Conservation (phyloP, 2,888 invertebrate species). For the Clusia tigrina region DNA sequence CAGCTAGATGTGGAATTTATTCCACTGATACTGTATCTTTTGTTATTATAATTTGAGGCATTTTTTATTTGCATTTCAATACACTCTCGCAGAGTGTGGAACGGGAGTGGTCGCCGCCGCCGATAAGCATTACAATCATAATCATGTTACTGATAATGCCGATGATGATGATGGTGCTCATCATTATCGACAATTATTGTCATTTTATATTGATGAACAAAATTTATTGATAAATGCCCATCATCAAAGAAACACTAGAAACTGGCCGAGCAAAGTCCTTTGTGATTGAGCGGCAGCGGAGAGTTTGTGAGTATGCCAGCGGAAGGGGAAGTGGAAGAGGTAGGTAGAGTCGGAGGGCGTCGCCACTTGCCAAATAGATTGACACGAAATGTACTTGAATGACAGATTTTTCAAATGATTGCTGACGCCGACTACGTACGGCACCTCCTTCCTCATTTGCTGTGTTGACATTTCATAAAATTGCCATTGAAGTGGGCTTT, state of each 20-base stretch:
- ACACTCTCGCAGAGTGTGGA: no score
- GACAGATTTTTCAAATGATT: not conserved
- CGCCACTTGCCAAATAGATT: not conserved
- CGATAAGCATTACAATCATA: no score
- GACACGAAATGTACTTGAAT: not conserved
- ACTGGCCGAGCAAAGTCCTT: no score
- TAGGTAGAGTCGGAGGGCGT: no score
- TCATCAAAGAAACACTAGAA: not conserved
- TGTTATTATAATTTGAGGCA: not conserved
- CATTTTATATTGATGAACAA: not conserved
- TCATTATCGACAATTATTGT: not conserved
- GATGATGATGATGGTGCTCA: no score
- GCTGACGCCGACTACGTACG: not conserved
- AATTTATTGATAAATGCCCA: not conserved
- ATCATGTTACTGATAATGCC: no score
- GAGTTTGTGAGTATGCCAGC: no score
- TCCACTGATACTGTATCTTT: not conserved
- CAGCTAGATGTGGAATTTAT: not conserved
- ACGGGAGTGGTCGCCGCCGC: not conserved
- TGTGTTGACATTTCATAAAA: not conserved
- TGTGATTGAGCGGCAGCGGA: no score
- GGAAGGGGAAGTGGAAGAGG: no score
- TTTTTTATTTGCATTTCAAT: conserved; percentile 8
- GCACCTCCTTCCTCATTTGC: not conserved
- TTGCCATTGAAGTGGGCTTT: not conserved